These are phyloP conservation scores for Pseudochaenichthys georgianus DNA, from an alignment of 2,797 vertebrate species.

Conservation along the genomic window DNA sequence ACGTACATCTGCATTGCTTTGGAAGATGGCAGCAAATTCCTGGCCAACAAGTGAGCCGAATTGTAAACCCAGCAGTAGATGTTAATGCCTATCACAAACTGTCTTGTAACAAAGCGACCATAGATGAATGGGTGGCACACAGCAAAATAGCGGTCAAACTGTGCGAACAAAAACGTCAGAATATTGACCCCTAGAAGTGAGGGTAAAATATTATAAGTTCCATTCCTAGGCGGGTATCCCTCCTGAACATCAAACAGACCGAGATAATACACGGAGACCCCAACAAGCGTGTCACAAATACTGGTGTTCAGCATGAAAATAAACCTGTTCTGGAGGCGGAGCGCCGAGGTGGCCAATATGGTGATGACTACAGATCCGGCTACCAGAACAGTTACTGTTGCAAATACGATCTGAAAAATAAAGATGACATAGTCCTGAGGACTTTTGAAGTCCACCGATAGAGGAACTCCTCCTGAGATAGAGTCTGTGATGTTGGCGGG, in stretches of 20 bases:
- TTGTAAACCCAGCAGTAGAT: slow-evolving; percentile 77
- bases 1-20: slow-evolving; percentile 56
- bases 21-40: slow-evolving; percentile 45
- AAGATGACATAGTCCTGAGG: slow-evolving; percentile 78
- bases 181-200: slow-evolving; percentile 66
- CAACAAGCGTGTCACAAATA: slow-evolving; percentile 66
- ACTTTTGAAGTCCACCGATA: slow-evolving; percentile 78
- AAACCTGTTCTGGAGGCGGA: slow-evolving; percentile 81
- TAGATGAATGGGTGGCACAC: slow-evolving; percentile 68
- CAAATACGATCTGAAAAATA: slow-evolving; percentile 78
- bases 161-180: slow-evolving; percentile 73
- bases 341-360: slow-evolving; percentile 67
- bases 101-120: slow-evolving; percentile 63
- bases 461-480: slow-evolving; percentile 35
- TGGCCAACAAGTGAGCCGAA: slow-evolving; percentile 42
- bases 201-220: slow-evolving; percentile 34
- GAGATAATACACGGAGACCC: slow-evolving; percentile 68
- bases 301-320: slow-evolving; percentile 86
- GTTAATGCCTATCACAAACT: slow-evolving; percentile 66
- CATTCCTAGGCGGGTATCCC: slow-evolving; percentile 69
- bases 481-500: slow-evolving; percentile 50
- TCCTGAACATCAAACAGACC: slow-evolving; percentile 75
- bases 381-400: slow-evolving; percentile 62
- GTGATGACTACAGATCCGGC: slow-evolving; percentile 72
- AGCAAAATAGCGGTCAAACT: slow-evolving; percentile 71